These are phyloP conservation scores for Orthonevra nobilis DNA, from an alignment of 2,888 invertebrate genomes.

Conservation along the genomic window DNA sequence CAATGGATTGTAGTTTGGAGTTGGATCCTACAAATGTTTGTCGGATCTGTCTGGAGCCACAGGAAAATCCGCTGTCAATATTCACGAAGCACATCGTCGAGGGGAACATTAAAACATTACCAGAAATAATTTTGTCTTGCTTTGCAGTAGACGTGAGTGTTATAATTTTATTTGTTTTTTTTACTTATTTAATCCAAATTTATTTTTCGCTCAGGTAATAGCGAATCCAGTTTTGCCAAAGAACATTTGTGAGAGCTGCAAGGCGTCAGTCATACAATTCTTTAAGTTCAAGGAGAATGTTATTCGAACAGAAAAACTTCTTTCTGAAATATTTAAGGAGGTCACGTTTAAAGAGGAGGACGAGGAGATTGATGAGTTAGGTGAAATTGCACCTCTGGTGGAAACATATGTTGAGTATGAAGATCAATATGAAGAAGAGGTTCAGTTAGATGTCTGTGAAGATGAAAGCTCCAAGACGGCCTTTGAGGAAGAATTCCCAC, in stretches of 20 bases:
- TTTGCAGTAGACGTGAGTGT: slow-evolving; percentile 47
- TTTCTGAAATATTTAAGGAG: slow-evolving; percentile 47
- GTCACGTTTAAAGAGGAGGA: slow-evolving; percentile 32
- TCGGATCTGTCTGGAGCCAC: slow-evolving; percentile 50
- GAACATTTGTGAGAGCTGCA: slow-evolving; percentile 55
- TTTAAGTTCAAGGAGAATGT: slow-evolving; percentile 60
- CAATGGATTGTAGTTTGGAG: slow-evolving; percentile 64
- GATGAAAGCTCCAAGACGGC: slow-evolving; percentile 16
- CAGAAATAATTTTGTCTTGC: slow-evolving; percentile 58
- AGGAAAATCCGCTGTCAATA: slow-evolving; percentile 42
- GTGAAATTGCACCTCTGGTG: not conserved
- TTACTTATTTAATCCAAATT: no score
- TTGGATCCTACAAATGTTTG: slow-evolving; percentile 60
- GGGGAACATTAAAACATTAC: slow-evolving; percentile 48
- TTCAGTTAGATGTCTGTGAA: slow-evolving; percentile 20
- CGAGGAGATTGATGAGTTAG: not conserved
- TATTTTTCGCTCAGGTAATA: slow-evolving; percentile 20
- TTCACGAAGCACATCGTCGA: slow-evolving; percentile 63
- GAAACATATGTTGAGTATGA: slow-evolving; percentile 36
- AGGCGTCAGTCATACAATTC: slow-evolving; percentile 48
- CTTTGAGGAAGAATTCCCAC: not conserved
- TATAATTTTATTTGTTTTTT: no score
- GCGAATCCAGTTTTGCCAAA: slow-evolving; percentile 47
- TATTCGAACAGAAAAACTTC: slow-evolving; percentile 56
- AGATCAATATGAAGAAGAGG: slow-evolving; percentile 53